phyloP scores from a whole-genome alignment of 2,888 invertebrate genomes.

The Mesochorus sp. region DNA sequence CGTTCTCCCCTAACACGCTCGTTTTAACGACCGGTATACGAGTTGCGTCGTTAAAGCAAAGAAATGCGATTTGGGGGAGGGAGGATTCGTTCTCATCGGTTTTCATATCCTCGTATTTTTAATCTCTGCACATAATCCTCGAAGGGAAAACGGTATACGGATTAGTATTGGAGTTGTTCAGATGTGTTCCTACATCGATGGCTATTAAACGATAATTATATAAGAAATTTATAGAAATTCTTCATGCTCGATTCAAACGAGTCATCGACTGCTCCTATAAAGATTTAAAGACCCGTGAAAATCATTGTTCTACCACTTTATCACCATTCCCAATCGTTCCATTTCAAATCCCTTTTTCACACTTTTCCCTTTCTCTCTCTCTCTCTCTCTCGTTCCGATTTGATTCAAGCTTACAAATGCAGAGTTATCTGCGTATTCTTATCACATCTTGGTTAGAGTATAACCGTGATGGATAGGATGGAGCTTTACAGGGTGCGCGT shows the following conservation, averaged over 20 bases:
- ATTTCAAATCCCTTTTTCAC: too few relatives aligned
- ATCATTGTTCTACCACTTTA: too few relatives aligned
- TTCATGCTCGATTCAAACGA: too few relatives aligned
- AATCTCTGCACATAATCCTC: conserved; percentile 17
- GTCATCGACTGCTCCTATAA: too few relatives aligned
- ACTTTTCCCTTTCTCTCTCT: neutral
- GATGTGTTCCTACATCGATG: neutral
- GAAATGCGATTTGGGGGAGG: conserved; percentile 65
- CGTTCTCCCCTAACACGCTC: conserved; percentile 61
- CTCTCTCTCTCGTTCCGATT: neutral
- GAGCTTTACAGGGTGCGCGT: conserved; percentile 30
- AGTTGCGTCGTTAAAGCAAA: conserved; percentile 62
- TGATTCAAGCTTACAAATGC: neutral
- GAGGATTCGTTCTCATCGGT: conserved; percentile 51
- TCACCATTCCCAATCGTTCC: too few relatives aligned
- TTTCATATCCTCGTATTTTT: conserved; percentile 12
- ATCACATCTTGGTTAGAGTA: neutral
- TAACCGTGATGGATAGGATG: conserved; percentile 26
- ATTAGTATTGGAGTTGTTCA: conserved; percentile 58
- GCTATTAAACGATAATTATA: too few relatives aligned
- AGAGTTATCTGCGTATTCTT: conserved; percentile 20
- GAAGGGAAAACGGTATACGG: conserved; percentile 59
- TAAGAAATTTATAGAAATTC: too few relatives aligned
- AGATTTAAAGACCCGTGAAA: too few relatives aligned
- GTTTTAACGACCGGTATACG: conserved; percentile 68